Percentiles rank a stretch among this genome's conserved stretches.
These are phyloP conservation scores for Chelonoidis abingdonii DNA, from an alignment of 2,113 vertebrate species.

Conservation along the genomic window DNA sequence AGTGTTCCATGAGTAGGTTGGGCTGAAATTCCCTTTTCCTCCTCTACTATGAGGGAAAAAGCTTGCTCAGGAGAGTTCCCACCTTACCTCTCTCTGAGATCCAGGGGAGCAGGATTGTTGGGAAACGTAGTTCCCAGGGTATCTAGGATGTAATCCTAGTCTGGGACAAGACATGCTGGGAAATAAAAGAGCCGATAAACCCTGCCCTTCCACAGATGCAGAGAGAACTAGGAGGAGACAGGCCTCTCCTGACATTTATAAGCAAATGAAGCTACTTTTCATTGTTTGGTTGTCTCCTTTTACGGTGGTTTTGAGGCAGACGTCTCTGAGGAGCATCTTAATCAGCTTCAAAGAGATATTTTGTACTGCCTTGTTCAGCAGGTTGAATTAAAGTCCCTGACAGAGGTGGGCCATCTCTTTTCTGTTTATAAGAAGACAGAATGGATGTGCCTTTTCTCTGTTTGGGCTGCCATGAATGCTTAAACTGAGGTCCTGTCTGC, in stretches of 20 bases:
- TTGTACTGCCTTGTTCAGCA: neutral
- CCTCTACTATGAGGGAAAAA: neutral
- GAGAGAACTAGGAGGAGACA: neutral
- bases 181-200: neutral
- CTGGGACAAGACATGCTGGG: neutral
- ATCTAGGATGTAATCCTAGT: neutral
- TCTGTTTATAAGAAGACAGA: neutral
- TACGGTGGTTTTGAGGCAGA: neutral
- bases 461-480: neutral
- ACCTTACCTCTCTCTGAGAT: neutral
- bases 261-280: neutral
- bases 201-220: neutral
- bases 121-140: neutral
- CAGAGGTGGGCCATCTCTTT: neutral
- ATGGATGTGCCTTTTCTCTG: neutral
- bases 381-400: neutral
- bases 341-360: neutral
- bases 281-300: neutral
- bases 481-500: neutral
- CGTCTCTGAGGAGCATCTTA: neutral
- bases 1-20: neutral
- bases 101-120: neutral
- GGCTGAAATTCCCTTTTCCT: neutral
- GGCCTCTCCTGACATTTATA: neutral
- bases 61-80: neutral